These are phyloP conservation scores for Ditylenchus dipsaci DNA, from an alignment of 1,140 invertebrate genomes.

Conservation along the genomic window DNA sequence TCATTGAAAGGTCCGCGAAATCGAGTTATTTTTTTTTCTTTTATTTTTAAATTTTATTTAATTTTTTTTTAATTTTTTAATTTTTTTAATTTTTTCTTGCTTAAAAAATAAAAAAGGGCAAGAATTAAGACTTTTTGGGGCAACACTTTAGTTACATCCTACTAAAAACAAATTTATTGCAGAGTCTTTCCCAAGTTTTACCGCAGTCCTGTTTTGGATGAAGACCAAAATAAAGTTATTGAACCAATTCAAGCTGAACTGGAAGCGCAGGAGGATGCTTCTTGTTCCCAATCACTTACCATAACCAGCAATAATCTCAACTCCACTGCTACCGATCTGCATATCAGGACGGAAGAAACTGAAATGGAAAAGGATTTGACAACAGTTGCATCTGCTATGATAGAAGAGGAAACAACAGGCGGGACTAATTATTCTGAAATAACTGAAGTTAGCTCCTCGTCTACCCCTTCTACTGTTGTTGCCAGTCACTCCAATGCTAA, in stretches of 20 bases:
- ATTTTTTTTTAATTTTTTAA: no score
- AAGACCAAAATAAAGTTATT: background rate
- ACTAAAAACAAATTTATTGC: constrained; percentile 20
- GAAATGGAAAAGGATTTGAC: background rate
- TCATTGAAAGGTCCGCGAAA: no score
- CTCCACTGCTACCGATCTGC: background rate
- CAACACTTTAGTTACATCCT: background rate
- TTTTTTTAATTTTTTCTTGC: no score
- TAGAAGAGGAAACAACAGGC: background rate
- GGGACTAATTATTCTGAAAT: no score
- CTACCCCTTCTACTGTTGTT: no score
- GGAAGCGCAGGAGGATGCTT: background rate
- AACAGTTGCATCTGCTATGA: constrained; percentile 5
- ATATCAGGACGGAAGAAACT: no score
- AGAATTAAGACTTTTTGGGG: background rate
- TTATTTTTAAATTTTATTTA: no score
- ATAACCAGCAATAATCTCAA: background rate
- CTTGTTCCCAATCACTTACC: background rate
- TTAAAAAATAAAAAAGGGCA: background rate
- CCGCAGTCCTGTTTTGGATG: constrained; percentile 54
- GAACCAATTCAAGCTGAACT: background rate
- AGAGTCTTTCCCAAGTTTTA: constrained; percentile 63
- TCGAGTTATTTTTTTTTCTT: no score
- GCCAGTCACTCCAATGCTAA: no score
- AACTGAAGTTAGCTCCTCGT: no score